A percentile compares a stretch with the other conserved stretches of the same genome.
These are phyloP conservation scores for Naja naja DNA, from an alignment of 2,113 vertebrate genomes.

Conservation along the genomic window DNA sequence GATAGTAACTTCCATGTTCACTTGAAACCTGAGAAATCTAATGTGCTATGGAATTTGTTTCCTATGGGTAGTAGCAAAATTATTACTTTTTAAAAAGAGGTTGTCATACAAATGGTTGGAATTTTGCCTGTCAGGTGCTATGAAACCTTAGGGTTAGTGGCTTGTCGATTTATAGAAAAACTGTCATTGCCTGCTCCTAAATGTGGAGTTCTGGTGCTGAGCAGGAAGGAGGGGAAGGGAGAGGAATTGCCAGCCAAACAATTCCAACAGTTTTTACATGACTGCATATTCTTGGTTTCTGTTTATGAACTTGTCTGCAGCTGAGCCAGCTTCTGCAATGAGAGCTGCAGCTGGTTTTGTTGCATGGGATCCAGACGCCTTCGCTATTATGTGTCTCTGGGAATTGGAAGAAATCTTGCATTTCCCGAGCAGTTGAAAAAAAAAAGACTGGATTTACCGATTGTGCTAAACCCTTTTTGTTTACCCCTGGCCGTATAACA, in stretches of 20 bases:
- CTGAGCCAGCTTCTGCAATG: not conserved
- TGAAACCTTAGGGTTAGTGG: not conserved
- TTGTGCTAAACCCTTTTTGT: not conserved
- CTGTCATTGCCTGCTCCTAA: not conserved
- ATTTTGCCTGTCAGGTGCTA: not conserved
- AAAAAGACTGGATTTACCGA: not conserved
- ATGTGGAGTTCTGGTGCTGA: not conserved
- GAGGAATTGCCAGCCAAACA: not conserved
- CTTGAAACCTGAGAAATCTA: not conserved
- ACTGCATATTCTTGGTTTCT: not conserved
- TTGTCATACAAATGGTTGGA: not conserved
- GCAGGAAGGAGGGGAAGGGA: not conserved
- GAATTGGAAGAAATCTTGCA: not conserved
- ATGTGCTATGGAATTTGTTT: not conserved
- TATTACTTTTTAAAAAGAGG: not conserved
- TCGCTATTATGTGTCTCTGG: not conserved
- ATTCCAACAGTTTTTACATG: not conserved
- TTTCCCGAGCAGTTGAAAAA: not conserved
- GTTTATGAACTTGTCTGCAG: not conserved
- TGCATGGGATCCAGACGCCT: not conserved
- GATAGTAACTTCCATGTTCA: not conserved
- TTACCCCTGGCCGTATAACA: not conserved
- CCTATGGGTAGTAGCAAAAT: not conserved
- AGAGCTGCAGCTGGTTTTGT: not conserved
- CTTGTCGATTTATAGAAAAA: not conserved